These are phyloP conservation scores for Platysternon megacephalum DNA, from an alignment of 2,113 vertebrate genomes.

Conservation along the genomic window DNA sequence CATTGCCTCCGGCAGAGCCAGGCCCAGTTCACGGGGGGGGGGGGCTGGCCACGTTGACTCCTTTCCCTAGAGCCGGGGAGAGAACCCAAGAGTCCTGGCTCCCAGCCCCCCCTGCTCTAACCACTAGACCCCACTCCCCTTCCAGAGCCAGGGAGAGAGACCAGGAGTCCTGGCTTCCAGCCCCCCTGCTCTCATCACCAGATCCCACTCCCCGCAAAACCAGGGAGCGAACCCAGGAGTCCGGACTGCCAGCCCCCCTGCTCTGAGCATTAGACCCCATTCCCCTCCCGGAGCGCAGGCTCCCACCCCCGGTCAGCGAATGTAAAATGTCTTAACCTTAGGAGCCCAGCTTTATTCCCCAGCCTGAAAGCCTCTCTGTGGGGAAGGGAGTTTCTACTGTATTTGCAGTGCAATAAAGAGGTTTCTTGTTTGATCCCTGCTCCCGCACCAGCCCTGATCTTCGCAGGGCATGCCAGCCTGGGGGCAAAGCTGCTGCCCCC, in stretches of 20 bases:
- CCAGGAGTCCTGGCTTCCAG: neutral
- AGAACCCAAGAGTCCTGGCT: neutral
- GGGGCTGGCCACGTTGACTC: neutral
- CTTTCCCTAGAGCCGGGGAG: neutral
- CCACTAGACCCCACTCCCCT: neutral
- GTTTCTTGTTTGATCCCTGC: neutral
- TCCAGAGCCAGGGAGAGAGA: neutral
- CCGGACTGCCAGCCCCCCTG: neutral
- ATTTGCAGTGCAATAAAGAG: neutral
- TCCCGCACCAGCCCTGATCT: neutral
- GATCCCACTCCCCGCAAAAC: accelerated
- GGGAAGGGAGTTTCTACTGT: neutral
- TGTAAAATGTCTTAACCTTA: neutral
- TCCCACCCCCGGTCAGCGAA: neutral
- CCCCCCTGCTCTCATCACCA: neutral
- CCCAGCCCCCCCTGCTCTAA: neutral
- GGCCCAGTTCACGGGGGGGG: no score
- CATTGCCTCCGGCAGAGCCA: neutral
- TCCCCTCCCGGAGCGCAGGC: neutral
- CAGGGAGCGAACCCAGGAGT: neutral
- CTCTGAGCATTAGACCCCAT: neutral
- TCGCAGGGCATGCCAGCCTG: neutral
- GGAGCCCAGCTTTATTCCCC: neutral
- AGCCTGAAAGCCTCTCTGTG: neutral
- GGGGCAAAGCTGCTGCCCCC: neutral